Evolutionary conservation across 2,113 vertebrate genomes (phyloP).

Genomic region (Kryptolebias marmoratus): DNA sequence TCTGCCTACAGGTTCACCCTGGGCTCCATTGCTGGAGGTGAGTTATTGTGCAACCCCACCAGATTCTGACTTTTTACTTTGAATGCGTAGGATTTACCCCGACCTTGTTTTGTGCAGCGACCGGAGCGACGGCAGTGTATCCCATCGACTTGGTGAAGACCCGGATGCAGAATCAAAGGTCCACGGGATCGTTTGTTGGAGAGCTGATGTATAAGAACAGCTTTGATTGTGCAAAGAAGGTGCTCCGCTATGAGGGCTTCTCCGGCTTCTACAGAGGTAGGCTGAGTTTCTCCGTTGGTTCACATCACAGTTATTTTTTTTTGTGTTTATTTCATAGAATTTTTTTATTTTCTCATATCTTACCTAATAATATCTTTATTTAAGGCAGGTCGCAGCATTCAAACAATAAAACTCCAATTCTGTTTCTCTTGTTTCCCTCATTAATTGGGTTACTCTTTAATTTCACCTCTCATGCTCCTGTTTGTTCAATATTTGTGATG

Average conservation of each 20-base stretch:
- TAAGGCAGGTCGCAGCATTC: neutral
- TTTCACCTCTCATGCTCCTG: neutral
- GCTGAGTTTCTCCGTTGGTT: neutral
- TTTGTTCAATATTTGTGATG: slow-evolving; percentile 14
- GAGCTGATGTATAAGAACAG: slow-evolving; percentile 99
- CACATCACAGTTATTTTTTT: neutral
- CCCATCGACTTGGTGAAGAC: slow-evolving; percentile 98
- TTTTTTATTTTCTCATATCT: too few species aligned
- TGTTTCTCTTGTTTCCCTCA: neutral
- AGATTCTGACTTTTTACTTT: neutral
- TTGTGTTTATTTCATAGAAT: neutral
- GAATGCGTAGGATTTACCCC: neutral
- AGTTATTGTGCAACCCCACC: slow-evolving; percentile 4
- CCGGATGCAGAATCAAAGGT: slow-evolving; percentile 96
- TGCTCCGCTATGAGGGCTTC: slow-evolving; percentile 95
- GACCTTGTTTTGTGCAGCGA: slow-evolving; percentile 78
- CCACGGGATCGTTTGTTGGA: slow-evolving; percentile 90
- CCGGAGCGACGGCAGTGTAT: slow-evolving; percentile 95
- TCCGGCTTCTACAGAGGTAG: slow-evolving; percentile 96
- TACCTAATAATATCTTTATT: neutral
- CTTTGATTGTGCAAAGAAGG: slow-evolving; percentile 98
- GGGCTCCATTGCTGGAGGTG: slow-evolving; percentile 90
- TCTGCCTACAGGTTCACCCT: slow-evolving; percentile 95
- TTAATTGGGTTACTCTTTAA: neutral
- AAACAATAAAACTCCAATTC: neutral